Conservation (phyloP, 2,888 invertebrate genomes). For the Microchrysa polita region DNA sequence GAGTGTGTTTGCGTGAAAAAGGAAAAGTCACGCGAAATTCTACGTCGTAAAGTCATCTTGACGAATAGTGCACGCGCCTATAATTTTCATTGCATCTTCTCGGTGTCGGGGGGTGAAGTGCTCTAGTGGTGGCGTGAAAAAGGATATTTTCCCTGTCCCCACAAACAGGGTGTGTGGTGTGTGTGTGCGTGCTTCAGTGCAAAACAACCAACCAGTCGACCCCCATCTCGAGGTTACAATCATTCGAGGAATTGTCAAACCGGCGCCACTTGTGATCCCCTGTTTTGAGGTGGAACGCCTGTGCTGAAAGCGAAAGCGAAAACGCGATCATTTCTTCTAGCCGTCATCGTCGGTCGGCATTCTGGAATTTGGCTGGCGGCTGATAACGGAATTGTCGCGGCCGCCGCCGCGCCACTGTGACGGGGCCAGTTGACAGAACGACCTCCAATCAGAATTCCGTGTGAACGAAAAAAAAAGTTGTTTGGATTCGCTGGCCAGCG, state of each 20-base stretch:
- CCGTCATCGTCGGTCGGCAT: neutral
- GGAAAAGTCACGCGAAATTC: neutral
- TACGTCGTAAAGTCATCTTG: neutral
- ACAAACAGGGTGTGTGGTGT: neutral
- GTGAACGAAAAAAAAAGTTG: slow-evolving; percentile 9
- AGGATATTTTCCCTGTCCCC: neutral
- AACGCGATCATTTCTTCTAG: too few species aligned
- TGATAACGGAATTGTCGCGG: slow-evolving; percentile 13
- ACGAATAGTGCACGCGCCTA: neutral
- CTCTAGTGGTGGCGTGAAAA: neutral
- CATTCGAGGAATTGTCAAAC: slow-evolving; percentile 20
- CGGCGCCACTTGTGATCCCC: slow-evolving; percentile 10
- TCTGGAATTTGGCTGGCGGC: neutral
- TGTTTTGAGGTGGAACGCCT: slow-evolving; percentile 23
- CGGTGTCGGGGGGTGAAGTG: neutral
- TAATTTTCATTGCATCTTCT: too few species aligned
- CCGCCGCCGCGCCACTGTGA: neutral
- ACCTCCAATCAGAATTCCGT: slow-evolving; percentile 4
- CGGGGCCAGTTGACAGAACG: slow-evolving; percentile 22
- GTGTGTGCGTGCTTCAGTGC: too few species aligned
- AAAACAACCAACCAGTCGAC: too few species aligned
- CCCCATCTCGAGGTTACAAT: too few species aligned
- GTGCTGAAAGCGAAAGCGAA: slow-evolving; percentile 22
- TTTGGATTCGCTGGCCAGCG: slow-evolving; percentile 11
- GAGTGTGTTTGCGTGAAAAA: neutral